Evolutionary conservation across 2,888 invertebrate genomes (phyloP).

Genomic region (Ophion obscuratus): DNA sequence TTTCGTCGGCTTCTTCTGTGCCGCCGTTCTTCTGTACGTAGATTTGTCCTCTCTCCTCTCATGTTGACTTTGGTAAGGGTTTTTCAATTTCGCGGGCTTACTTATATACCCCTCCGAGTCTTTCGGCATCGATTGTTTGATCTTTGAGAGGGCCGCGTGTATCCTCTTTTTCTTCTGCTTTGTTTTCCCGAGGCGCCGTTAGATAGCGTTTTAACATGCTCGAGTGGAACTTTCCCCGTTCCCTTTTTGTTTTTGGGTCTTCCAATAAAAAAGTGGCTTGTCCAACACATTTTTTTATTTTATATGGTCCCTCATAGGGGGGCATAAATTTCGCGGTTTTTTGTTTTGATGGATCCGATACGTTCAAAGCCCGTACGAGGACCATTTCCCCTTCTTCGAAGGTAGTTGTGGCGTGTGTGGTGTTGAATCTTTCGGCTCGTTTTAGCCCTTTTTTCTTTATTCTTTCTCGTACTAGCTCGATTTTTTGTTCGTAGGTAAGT

Average conservation of each 20-base stretch:
- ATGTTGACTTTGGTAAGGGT: too few species aligned
- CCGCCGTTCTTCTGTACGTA: too few species aligned
- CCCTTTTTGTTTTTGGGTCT: too few species aligned
- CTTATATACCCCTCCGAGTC: too few species aligned
- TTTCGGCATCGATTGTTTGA: not conserved
- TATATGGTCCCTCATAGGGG: too few species aligned
- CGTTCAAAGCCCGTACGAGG: not conserved
- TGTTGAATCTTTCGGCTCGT: constrained; percentile 6
- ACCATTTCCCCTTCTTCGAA: constrained; percentile 8
- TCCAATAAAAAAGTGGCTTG: too few species aligned
- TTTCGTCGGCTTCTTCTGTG: too few species aligned
- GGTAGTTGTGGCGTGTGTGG: not conserved
- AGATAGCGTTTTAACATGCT: not conserved
- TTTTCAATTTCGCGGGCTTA: too few species aligned
- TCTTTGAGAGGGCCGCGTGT: not conserved
- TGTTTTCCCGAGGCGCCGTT: not conserved
- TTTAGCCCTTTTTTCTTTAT: not conserved
- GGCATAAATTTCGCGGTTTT: too few species aligned
- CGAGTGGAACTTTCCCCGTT: too few species aligned
- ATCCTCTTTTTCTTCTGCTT: not conserved
- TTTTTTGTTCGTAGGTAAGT: not conserved
- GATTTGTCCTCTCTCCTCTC: too few species aligned
- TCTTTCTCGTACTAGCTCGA: not conserved
- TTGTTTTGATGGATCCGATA: constrained; percentile 11
- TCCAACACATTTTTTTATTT: too few species aligned